Conservation (phyloP, 2,888 invertebrate genomes). For the Ariolimax columbianus region DNA sequence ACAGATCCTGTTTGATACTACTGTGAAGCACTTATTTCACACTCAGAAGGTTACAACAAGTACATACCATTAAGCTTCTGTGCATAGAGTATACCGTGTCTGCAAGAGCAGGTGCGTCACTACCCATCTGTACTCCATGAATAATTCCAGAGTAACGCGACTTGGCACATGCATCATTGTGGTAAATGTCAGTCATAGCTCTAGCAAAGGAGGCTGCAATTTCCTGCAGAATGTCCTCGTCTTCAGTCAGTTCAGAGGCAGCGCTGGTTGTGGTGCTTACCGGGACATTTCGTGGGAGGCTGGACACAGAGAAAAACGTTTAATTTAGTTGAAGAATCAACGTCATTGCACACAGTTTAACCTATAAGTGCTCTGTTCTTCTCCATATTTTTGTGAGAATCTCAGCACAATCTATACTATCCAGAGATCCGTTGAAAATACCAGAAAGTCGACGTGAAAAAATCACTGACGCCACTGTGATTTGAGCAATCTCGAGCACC, state of each 20-base stretch:
- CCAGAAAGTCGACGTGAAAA: no score
- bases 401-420: no score
- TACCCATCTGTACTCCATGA: constrained; percentile 70
- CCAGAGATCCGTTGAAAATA: no score
- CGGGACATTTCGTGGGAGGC: constrained; percentile 57
- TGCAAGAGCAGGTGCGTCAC: constrained; percentile 64
- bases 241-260: constrained; percentile 65
- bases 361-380: no score
- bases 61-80: constrained; percentile 71
- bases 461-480: no score
- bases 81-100: constrained; percentile 72
- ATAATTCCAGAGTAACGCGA: constrained; percentile 63
- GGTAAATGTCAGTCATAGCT: constrained; percentile 62
- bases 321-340: background rate
- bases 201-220: constrained; percentile 68
- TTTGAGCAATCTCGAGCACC: no score
- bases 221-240: constrained; percentile 69
- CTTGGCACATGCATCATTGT: constrained; percentile 59
- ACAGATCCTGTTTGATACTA: no score
- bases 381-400: no score
- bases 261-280: constrained; percentile 21
- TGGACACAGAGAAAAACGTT: constrained; percentile 11
- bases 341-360: no score
- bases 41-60: no score
- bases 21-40: no score